These are phyloP conservation scores for Sebastolobus alascanus DNA, from an alignment of 2,797 vertebrate species.

Conservation along the genomic window DNA sequence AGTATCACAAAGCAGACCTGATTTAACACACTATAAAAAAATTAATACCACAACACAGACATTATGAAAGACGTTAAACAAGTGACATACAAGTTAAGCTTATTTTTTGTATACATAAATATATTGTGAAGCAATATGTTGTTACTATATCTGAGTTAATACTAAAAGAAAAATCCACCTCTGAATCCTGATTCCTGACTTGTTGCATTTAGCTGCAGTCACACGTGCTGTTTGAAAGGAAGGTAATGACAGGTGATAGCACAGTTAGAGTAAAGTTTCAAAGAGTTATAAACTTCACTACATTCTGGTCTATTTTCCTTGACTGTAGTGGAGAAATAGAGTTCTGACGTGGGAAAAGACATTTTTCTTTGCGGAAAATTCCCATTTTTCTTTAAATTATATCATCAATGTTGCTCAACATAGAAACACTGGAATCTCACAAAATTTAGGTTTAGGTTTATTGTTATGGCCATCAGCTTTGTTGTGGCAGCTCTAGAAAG, in stretches of 20 bases:
- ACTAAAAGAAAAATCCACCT: conserved; percentile 49
- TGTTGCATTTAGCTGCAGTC: background rate
- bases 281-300: background rate
- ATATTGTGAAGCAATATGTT: conserved; percentile 55
- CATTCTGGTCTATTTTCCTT: background rate
- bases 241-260: background rate
- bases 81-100: conserved; percentile 53
- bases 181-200: background rate
- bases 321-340: background rate
- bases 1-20: conserved; percentile 53
- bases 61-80: conserved; percentile 38
- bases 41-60: conserved; percentile 35
- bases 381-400: background rate
- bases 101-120: conserved; percentile 65
- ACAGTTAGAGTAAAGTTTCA: background rate
- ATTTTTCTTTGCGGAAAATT: background rate
- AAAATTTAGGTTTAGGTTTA: background rate
- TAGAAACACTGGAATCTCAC: background rate
- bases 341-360: background rate
- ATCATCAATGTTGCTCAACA: background rate
- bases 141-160: conserved; percentile 47
- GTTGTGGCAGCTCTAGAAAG: background rate
- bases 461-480: background rate
- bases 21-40: conserved; percentile 54
- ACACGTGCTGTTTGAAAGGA: background rate